phyloP scores from a whole-genome alignment of 2,113 vertebrate species.

The Redunca redunca region DNA sequence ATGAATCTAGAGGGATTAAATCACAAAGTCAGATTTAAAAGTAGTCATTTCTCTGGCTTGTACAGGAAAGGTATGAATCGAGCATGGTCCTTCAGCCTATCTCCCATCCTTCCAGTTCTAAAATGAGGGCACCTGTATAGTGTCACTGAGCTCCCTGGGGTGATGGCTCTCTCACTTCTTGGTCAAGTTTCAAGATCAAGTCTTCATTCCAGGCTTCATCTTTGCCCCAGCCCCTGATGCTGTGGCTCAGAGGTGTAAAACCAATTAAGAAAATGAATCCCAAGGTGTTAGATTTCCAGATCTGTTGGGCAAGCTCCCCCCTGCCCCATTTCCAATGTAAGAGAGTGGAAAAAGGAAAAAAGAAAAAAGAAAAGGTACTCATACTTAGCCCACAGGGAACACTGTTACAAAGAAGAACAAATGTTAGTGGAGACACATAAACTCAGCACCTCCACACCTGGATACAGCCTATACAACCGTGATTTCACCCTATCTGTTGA shows the following conservation, averaged over 20 bases:
- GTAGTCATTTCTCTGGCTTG: not conserved
- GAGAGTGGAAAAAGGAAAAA: not conserved
- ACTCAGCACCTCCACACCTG: not conserved
- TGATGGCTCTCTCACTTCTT: not conserved
- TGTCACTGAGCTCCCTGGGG: fast-evolving
- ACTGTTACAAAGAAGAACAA: not conserved
- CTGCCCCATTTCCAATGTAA: not conserved
- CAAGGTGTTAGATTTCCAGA: conserved; percentile 4
- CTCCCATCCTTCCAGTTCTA: fast-evolving
- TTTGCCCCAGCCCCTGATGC: not conserved
- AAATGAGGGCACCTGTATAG: fast-evolving
- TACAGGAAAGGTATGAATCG: not conserved
- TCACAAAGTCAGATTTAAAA: conserved; percentile 8
- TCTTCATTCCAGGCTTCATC: not conserved
- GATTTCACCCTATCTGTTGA: not conserved
- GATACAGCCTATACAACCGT: not conserved
- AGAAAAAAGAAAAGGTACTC: not conserved
- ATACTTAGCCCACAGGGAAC: not conserved
- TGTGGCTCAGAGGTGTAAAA: conserved; percentile 38
- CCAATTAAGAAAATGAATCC: conserved; percentile 62
- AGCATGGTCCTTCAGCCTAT: fast-evolving
- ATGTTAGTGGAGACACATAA: not conserved
- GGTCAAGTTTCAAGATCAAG: not conserved
- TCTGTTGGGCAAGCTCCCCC: not conserved
- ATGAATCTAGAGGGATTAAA: not conserved